Conservation (phyloP, 2,888 invertebrate species). For the Watsonalla binaria region DNA sequence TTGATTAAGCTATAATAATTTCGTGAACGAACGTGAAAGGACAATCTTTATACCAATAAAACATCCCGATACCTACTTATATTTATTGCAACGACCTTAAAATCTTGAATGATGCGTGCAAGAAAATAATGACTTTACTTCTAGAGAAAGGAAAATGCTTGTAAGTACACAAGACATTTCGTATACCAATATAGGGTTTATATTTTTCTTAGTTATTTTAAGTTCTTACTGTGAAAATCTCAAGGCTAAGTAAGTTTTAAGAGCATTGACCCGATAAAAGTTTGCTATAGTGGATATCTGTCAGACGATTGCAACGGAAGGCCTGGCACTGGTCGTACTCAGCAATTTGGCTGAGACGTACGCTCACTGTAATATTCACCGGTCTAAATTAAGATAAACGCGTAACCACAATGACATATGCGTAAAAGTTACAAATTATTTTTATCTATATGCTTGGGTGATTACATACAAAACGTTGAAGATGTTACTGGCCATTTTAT, state of each 20-base stretch:
- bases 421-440: neutral
- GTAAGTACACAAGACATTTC: no score
- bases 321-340: conserved; percentile 18
- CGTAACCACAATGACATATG: neutral
- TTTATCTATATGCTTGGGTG: neutral
- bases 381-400: neutral
- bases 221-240: conserved; percentile 6
- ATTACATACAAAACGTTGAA: neutral
- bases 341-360: conserved; percentile 15
- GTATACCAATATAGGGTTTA: no score
- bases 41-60: no score
- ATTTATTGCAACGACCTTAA: no score
- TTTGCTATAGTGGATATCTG: conserved; percentile 14
- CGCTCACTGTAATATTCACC: neutral
- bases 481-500: no score
- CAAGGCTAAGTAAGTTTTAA: conserved; percentile 12
- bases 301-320: conserved; percentile 23
- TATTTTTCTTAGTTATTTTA: no score
- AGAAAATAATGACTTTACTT: no score
- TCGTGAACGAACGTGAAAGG: no score
- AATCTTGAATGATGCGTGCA: no score
- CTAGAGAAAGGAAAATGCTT: no score
- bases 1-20: no score
- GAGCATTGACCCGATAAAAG: conserved; percentile 27
- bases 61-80: no score